Base-by-base conservation (phyloP, 2,113 vertebrate species). In the Rutilus rutilus region DNA sequence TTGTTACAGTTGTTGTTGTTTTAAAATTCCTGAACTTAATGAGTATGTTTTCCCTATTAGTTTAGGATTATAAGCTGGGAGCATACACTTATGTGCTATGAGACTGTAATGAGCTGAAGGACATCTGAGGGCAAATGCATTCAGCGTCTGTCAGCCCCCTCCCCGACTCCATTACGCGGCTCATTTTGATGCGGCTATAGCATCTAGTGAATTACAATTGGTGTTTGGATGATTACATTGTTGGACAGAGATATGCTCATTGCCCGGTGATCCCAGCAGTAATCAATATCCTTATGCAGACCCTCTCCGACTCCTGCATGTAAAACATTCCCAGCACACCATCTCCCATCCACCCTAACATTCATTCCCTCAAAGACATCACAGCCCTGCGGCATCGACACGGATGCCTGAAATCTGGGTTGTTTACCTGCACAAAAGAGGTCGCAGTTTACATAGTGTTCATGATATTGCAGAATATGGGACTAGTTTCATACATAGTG, bases 201-300 rank as follows among this genome's bases (percentile, higher is more conserved):
- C 91, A 78, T 92, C 92, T 90, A 90, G 90, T 67, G 90, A 93
- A 94, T 94, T 91, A 90, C 91, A 93, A 93, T 90, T 89, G 89
- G 91, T 86, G 83, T 88, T 90, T 90, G 92, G 92, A 94, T 93
- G 92, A 93, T 93, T 92, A 92, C 92, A 93, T 92, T 91, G 91
- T 92, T 90, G 92, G 89, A 93, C 90, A 92, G 92, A 93, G 92
- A 91, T 87, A 92, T 92, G 92, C 91, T 92, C 85, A 84, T 91
- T 93, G 93, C 91, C 88, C 86, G 89, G 90, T 93, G 93, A 95
- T 92, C 93, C 92, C 91, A 92, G 89, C 90, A 92, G 93, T 91
- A 95, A 94, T 95, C 93, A 93, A 94, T 95, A 94, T 91, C 92
- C 90, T 90, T 90, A 90, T 90, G 89, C 88, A 86, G 86, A 89